Base-by-base conservation (phyloP, 2,888 invertebrate genomes). In the Eilema sororculum region DNA sequence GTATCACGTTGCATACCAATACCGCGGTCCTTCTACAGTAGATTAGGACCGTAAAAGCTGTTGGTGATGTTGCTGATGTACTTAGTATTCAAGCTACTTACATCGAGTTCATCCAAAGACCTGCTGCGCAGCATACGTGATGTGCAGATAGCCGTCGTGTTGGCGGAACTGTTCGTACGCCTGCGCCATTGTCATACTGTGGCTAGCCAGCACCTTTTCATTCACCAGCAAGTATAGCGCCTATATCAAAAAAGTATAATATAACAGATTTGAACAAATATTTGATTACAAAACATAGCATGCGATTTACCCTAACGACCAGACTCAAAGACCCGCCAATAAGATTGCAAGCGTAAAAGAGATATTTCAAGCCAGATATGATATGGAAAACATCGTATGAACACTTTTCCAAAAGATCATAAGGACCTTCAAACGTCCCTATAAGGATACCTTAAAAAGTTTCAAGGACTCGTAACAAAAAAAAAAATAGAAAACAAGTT, bases 101-200 rank as follows among this genome's bases (percentile, higher is more conserved):
- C 77, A 65, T 65, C 68, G 25, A 58, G 84, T 85, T 93, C 93
- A 93, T 68, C 95, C 95, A 82, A 94, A 95, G 86, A 94, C 94
- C 78, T 98, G 98, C 91, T 98, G 98, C 63, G 98, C 98, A 6
- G 98, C 98, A 87, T 98, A 98, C 0, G 98, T 98, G 86, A 98
- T 96, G 91, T 98, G 98, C 5, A 98, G 96, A 89, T 98, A 98
- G 25, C 98, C 98, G 89, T 98, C 98, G 0, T 96, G 96, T 69
- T 97, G 97, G 71, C 97, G 96, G 87, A 97, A 97, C 86, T 97
- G 97, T 60, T 96, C 95, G 93, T 98, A 98, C 4, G 98, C 96
- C 91, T 98, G 98, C 2, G 97, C 97, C 92, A 98, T 96, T 3
- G 98, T 97, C 92, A 97, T 96, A 65, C 98, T 97, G 88, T 98